Conservation (phyloP, 2,888 invertebrate genomes). For the Chaetogeoica ovagalla region DNA sequence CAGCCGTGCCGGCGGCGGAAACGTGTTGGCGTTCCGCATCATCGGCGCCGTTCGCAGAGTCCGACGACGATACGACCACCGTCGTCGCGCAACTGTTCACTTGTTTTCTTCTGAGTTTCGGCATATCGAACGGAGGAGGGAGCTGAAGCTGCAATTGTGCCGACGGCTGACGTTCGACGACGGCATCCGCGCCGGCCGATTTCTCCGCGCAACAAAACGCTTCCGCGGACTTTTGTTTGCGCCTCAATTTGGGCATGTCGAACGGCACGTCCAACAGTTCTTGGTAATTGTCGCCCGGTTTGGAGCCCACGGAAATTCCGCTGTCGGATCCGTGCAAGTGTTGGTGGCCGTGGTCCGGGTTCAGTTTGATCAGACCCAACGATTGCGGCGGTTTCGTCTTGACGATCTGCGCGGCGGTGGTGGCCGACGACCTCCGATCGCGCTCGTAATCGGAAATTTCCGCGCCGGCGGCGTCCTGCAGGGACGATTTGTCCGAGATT, state of each 20-base stretch:
- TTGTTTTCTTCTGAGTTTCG: conserved; percentile 74
- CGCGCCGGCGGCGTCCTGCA: conserved; percentile 69
- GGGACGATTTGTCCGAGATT: conserved; percentile 86
- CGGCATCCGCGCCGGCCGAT: neutral
- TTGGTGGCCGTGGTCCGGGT: conserved; percentile 69
- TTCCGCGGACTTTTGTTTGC: conserved; percentile 61
- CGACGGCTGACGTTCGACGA: neutral
- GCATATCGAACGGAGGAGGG: conserved; percentile 88
- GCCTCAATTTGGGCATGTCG: conserved; percentile 86
- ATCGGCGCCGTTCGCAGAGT: conserved; percentile 12
- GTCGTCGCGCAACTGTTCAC: conserved; percentile 28
- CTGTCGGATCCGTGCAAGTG: conserved; percentile 79
- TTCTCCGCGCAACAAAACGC: neutral
- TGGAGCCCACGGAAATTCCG: conserved; percentile 83
- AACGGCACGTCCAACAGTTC: conserved; percentile 83
- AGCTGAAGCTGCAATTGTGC: neutral
- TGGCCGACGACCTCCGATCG: conserved; percentile 73
- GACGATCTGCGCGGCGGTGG: conserved; percentile 57
- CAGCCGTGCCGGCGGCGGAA: neutral
- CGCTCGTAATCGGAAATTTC: conserved; percentile 62
- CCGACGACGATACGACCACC: conserved; percentile 14
- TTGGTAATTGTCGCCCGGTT: conserved; percentile 61
- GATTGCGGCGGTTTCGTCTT: conserved; percentile 43
- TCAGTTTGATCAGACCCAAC: conserved; percentile 52
- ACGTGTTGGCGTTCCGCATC: neutral